phyloP scores from a whole-genome alignment of 2,888 invertebrate species.

The Yponomeuta cagnagella region DNA sequence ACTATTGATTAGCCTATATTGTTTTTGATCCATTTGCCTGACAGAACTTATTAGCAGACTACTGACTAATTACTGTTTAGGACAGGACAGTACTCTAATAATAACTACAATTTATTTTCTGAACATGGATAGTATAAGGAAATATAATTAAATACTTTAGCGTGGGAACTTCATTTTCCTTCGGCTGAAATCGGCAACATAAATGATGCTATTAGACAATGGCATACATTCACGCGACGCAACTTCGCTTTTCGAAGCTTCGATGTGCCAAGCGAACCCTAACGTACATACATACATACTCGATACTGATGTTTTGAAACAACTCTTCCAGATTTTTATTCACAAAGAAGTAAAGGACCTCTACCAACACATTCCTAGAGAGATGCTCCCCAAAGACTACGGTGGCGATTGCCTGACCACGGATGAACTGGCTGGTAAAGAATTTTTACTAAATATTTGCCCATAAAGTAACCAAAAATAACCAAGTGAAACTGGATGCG shows the following conservation, averaged over 20 bases:
- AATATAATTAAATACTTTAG: background rate
- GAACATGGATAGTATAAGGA: background rate
- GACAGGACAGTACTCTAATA: background rate
- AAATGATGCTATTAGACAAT: background rate
- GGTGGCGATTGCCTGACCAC: conserved; percentile 85
- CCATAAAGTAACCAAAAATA: too few species aligned
- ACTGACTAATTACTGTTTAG: background rate
- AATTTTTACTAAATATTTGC: background rate
- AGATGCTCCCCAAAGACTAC: conserved; percentile 87
- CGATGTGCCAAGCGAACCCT: too few species aligned
- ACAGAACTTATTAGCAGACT: background rate
- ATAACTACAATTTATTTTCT: background rate
- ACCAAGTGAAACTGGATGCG: too few species aligned
- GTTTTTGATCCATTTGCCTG: background rate
- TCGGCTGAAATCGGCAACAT: background rate
- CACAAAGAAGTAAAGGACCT: conserved; percentile 85
- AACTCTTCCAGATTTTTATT: conserved; percentile 77
- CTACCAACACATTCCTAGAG: conserved; percentile 85
- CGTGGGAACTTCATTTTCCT: background rate
- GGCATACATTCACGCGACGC: too few species aligned
- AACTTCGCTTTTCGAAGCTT: too few species aligned
- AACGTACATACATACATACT: too few species aligned
- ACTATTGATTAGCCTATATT: background rate
- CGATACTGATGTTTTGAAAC: conserved; percentile 2
- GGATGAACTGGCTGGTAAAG: conserved; percentile 79